phyloP scores from a whole-genome alignment of 2,113 vertebrate genomes.

The Chaetops frenatus region DNA sequence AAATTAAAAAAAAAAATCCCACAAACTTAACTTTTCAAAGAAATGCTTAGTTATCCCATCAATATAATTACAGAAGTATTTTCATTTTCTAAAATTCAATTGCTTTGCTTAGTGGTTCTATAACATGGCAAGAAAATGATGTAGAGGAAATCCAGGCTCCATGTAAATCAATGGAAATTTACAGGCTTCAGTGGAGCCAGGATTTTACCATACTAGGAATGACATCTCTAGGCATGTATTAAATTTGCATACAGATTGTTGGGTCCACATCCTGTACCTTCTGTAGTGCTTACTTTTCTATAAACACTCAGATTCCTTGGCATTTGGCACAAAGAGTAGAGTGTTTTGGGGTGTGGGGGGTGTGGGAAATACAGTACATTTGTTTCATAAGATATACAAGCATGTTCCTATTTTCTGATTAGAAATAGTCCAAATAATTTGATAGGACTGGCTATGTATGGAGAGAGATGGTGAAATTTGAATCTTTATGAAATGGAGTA shows the following conservation, averaged over 20 bases:
- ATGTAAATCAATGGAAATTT: conserved; percentile 18
- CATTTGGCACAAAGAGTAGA: not conserved
- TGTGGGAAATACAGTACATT: not conserved
- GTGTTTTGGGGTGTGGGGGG: not conserved
- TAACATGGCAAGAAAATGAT: not conserved
- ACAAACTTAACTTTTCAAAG: not conserved
- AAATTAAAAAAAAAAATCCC: not conserved
- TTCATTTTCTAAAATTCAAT: not conserved
- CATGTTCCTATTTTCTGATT: not conserved
- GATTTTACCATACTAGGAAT: not conserved
- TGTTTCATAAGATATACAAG: not conserved
- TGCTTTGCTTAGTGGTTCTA: not conserved
- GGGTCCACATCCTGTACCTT: not conserved
- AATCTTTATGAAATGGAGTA: not conserved
- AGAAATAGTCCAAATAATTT: not conserved
- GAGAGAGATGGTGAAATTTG: not conserved
- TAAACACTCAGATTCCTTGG: not conserved
- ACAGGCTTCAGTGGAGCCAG: not conserved
- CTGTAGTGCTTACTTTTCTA: not conserved
- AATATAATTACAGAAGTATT: not conserved
- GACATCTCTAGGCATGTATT: not conserved
- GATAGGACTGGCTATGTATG: not conserved
- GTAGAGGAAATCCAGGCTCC: not conserved
- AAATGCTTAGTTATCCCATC: not conserved
- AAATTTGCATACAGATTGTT: conserved; percentile 15